Evolutionary conservation across 2,113 vertebrate genomes (phyloP).

Genomic region (Morone chrysops): DNA sequence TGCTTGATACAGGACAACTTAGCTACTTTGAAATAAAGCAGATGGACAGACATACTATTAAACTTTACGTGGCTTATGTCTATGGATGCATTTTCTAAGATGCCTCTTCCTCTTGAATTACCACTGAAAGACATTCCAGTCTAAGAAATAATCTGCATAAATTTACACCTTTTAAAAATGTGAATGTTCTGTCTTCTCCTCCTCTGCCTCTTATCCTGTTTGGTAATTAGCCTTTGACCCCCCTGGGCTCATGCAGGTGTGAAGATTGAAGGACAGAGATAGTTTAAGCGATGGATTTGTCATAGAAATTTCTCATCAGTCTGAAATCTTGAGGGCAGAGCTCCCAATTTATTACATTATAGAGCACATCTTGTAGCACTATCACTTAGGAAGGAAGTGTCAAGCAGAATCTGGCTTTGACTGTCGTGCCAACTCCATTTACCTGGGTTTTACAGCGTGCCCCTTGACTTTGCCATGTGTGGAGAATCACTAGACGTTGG

Average conservation of each 20-base stretch:
- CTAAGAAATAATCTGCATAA: slow-evolving; percentile 76
- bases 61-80: slow-evolving; percentile 21
- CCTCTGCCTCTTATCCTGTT: slow-evolving; percentile 70
- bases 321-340: slow-evolving; percentile 73
- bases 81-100: slow-evolving; percentile 2
- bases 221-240: slow-evolving; percentile 81
- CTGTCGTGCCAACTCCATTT: slow-evolving; percentile 76
- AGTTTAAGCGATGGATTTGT: slow-evolving; percentile 75
- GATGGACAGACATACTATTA: slow-evolving; percentile 5
- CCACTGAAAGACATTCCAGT: slow-evolving; percentile 53
- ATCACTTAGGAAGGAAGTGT: slow-evolving; percentile 72
- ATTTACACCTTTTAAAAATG: slow-evolving; percentile 75
- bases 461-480: slow-evolving; percentile 80
- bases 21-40: slow-evolving; percentile 9
- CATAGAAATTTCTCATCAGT: slow-evolving; percentile 72
- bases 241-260: slow-evolving; percentile 60
- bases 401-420: slow-evolving; percentile 63
- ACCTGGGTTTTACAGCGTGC: slow-evolving; percentile 70
- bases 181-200: slow-evolving; percentile 62
- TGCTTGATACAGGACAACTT: neutral
- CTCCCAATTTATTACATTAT: slow-evolving; percentile 74
- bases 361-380: slow-evolving; percentile 68
- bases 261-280: slow-evolving; percentile 73
- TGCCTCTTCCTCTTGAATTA: slow-evolving; percentile 49
- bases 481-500: slow-evolving; percentile 66